A percentile compares a stretch with the other conserved stretches of the same genome.
phyloP scores from a whole-genome alignment of 2,113 vertebrate genomes.

The Holacanthus passer region DNA sequence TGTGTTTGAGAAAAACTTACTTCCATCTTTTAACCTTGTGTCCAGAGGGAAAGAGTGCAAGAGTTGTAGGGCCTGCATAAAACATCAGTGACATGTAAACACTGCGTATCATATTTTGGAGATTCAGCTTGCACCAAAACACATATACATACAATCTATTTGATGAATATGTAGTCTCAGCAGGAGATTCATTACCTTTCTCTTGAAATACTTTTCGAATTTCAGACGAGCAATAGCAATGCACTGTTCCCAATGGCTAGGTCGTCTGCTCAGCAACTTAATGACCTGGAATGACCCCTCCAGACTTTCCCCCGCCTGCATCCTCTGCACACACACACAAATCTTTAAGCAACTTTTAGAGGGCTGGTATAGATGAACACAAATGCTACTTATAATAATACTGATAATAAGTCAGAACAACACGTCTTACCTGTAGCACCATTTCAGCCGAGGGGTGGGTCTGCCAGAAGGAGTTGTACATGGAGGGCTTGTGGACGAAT shows the following conservation, averaged over 20 bases:
- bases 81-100: not conserved
- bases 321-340: slow-evolving; percentile 84
- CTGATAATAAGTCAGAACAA: not conserved
- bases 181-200: slow-evolving; percentile 87
- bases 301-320: slow-evolving; percentile 93
- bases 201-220: slow-evolving; percentile 99
- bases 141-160: not conserved
- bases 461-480: slow-evolving; percentile 98
- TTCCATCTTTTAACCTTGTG: slow-evolving; percentile 97
- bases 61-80: slow-evolving; percentile 92
- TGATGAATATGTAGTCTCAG: not conserved
- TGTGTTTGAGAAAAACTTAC: slow-evolving; percentile 84
- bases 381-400: not conserved
- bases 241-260: slow-evolving; percentile 92
- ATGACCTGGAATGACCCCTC: slow-evolving; percentile 97
- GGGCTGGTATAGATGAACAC: not conserved
- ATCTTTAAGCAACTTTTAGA: not conserved
- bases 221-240: slow-evolving; percentile 92
- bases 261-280: slow-evolving; percentile 93
- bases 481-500: slow-evolving; percentile 94
- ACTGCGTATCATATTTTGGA: not conserved
- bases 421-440: slow-evolving; percentile 89
- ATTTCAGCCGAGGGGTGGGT: slow-evolving; percentile 88
- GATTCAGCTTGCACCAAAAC: not conserved
- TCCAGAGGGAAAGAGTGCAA: slow-evolving; percentile 97